phyloP scores from a whole-genome alignment of 2,888 invertebrate genomes.

The Conus canariensis region DNA sequence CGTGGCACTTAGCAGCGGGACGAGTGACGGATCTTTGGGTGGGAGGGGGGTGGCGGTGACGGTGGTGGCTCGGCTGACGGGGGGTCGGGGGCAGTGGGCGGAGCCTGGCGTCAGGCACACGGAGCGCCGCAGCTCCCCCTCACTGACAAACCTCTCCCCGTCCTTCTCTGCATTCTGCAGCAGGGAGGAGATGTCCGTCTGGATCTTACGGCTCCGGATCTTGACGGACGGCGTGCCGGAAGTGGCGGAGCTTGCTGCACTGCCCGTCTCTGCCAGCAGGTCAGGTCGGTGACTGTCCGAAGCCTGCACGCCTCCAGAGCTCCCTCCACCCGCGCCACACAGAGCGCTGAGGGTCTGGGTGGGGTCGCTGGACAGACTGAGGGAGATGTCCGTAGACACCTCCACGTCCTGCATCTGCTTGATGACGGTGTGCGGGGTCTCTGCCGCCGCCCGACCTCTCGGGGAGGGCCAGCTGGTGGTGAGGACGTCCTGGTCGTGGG shows the following conservation, averaged over 20 bases:
- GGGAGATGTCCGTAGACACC: constrained; percentile 21
- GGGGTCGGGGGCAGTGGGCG: constrained; percentile 45
- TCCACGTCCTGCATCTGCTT: constrained; percentile 8
- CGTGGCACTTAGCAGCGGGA: constrained; percentile 43
- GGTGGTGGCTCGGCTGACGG: constrained; percentile 45
- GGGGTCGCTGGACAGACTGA: background rate
- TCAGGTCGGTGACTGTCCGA: constrained; percentile 48
- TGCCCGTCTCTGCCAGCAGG: constrained; percentile 40
- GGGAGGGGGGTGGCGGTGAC: background rate
- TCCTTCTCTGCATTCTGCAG: constrained; percentile 11
- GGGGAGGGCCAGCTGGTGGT: background rate
- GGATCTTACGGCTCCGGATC: constrained; percentile 53
- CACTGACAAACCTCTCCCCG: constrained; percentile 47
- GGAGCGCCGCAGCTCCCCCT: constrained; percentile 48
- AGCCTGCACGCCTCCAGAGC: constrained; percentile 48
- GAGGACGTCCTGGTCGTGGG: background rate
- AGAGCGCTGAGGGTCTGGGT: constrained; percentile 27
- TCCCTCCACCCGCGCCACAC: constrained; percentile 48
- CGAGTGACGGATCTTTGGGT: background rate
- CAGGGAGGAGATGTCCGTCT: constrained; percentile 54
- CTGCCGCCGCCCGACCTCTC: background rate
- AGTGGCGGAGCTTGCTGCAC: constrained; percentile 38
- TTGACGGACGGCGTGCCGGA: constrained; percentile 34
- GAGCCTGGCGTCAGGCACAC: constrained; percentile 22
- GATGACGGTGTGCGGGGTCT: background rate